Evolutionary conservation across 2,888 invertebrate genomes (phyloP).

Genomic region (Sesia apiformis): DNA sequence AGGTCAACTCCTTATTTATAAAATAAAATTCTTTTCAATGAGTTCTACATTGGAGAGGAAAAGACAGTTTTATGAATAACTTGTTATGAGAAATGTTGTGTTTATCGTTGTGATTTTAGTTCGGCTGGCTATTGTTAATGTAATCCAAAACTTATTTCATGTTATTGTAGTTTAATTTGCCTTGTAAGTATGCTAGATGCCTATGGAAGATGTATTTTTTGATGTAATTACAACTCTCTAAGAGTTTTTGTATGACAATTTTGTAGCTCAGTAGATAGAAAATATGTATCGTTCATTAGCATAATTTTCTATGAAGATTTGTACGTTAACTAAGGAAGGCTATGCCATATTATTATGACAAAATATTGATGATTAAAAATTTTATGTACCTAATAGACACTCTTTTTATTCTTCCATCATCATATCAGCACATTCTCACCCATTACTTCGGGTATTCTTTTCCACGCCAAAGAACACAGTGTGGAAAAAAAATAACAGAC

Average conservation of each 20-base stretch:
- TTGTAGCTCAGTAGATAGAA: slow-evolving; percentile 7
- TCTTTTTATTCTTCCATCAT: too few relatives aligned
- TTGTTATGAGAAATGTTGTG: neutral
- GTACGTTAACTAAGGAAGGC: slow-evolving; percentile 13
- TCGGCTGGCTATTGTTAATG: neutral
- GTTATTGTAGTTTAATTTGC: too few relatives aligned
- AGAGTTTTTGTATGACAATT: slow-evolving; percentile 9
- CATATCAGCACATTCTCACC: too few relatives aligned
- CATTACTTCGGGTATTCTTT: too few relatives aligned
- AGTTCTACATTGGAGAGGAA: too few relatives aligned
- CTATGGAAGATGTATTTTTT: neutral
- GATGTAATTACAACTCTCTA: neutral
- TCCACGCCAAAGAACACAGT: too few relatives aligned
- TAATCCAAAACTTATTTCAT: neutral
- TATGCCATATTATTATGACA: slow-evolving; percentile 23
- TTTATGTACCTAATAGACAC: too few relatives aligned
- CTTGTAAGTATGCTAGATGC: neutral
- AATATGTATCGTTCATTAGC: slow-evolving; percentile 8
- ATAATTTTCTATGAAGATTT: slow-evolving; percentile 27
- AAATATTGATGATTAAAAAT: too few relatives aligned
- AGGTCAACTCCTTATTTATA: too few relatives aligned
- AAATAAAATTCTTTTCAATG: too few relatives aligned
- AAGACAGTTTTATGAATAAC: too few relatives aligned
- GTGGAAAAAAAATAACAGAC: too few relatives aligned
- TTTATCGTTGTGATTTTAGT: neutral